These are phyloP conservation scores for Helogale parvula DNA, from an alignment of 2,113 vertebrate genomes.

Conservation along the genomic window DNA sequence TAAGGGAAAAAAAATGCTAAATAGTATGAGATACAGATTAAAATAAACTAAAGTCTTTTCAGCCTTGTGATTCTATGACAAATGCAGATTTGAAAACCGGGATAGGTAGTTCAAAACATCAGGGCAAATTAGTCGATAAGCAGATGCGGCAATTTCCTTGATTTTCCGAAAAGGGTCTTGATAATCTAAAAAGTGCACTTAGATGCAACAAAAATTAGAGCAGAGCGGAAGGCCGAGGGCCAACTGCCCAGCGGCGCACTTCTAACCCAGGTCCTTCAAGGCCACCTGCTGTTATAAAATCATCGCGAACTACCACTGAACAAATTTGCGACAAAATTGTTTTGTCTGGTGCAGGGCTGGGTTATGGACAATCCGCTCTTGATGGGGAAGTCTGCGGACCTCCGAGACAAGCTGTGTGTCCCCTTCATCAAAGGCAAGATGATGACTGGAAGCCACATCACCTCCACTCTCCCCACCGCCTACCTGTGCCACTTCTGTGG, in stretches of 20 bases:
- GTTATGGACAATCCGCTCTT: neutral
- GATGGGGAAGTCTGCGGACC: neutral
- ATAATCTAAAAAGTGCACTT: neutral
- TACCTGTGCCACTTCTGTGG: conserved; percentile 78
- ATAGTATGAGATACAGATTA: conserved; percentile 77
- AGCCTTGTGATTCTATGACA: conserved; percentile 38
- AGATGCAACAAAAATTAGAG: neutral
- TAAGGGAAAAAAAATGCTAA: conserved; percentile 80
- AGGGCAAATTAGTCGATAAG: conserved; percentile 10
- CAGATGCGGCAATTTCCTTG: neutral
- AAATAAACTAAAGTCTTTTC: conserved; percentile 67
- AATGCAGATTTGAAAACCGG: conserved; percentile 57
- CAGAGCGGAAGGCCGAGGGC: neutral
- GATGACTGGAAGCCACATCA: neutral
- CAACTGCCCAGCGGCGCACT: neutral
- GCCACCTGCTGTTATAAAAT: neutral
- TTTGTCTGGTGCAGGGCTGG: too few species aligned
- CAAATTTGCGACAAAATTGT: neutral
- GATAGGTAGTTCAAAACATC: conserved; percentile 5
- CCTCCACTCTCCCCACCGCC: conserved; percentile 60
- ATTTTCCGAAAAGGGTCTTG: neutral
- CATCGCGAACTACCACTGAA: neutral
- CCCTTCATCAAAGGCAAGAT: neutral
- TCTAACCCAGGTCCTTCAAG: neutral
- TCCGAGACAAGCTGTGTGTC: neutral